phyloP scores from a whole-genome alignment of 2,797 vertebrate species.

The Anableps anableps region DNA sequence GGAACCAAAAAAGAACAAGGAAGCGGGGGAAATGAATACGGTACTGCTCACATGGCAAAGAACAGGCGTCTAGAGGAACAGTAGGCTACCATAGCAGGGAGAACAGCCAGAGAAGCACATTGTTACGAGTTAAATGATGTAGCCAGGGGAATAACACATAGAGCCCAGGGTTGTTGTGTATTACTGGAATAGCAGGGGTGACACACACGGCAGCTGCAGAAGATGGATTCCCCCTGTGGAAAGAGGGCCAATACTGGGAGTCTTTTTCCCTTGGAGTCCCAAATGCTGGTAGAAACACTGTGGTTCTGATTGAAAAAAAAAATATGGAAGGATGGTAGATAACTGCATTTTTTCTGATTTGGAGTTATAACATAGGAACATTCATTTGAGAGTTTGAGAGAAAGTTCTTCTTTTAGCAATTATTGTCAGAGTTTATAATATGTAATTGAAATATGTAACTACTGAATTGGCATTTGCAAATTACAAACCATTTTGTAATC shows the following conservation, averaged over 20 bases:
- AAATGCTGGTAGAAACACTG: constrained; percentile 54
- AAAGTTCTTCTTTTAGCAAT: constrained; percentile 25
- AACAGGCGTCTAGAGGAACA: constrained; percentile 31
- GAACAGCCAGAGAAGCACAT: constrained; percentile 47
- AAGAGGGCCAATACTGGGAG: constrained; percentile 68
- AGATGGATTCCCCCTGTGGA: constrained; percentile 73
- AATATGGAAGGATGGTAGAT: neutral
- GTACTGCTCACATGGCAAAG: constrained; percentile 32
- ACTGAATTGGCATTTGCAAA: constrained; percentile 57
- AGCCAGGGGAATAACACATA: constrained; percentile 57
- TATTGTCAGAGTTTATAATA: constrained; percentile 23
- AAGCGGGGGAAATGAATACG: constrained; percentile 31
- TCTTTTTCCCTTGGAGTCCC: constrained; percentile 56
- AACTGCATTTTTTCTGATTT: neutral
- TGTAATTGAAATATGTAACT: constrained; percentile 29
- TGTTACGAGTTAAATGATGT: constrained; percentile 68
- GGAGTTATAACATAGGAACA: neutral
- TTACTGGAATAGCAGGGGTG: constrained; percentile 62
- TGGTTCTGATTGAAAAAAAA: constrained; percentile 40
- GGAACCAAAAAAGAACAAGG: constrained; percentile 22
- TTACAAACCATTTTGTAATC: constrained; percentile 58
- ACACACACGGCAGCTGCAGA: constrained; percentile 46
- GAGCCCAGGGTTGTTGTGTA: constrained; percentile 68
- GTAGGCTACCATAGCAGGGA: constrained; percentile 20
- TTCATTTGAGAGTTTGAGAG: neutral